Base-by-base conservation (phyloP, 2,888 invertebrate genomes). In the Andrena haemorrhoa region DNA sequence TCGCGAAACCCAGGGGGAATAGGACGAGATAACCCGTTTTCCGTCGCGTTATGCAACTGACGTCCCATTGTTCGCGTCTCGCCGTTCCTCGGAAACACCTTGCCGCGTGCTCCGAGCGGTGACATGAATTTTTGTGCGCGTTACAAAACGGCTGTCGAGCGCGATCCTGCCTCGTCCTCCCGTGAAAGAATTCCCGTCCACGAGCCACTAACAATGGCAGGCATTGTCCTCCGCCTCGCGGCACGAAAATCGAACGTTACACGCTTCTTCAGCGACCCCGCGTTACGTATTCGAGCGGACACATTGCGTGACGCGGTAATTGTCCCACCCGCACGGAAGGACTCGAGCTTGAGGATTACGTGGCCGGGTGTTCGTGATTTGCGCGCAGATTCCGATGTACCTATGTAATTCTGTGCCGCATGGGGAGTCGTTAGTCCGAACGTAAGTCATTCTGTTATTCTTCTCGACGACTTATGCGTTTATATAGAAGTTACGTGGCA, bases 21-120 rank as follows among this genome's bases (percentile, higher is more conserved):
- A 58, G 53, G 75, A 70, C 72, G 81, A 66, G 81, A 81, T 75
- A 76, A 78, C 51, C 75, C 84, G 78, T 82, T 82, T 79, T 79
- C 74, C 31, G 75, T 61, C 61, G 49, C 41, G 60, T 84, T 84
- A 65, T 33, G 84, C 49, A 81, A 81, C 77, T n/a, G 6, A 41
- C 12, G 31, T 49, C 49, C 71, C 60, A 82, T 82, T 82, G 75
- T 82, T 61, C 82, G 71, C 41, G n/a, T 33, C 73, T 71, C 49
- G 12, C 56, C 29, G 33, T 75, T 61, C 64, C 35, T 51, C 58
- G 64, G 8, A 20, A 65, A 73, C 77, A 64, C 69, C 79, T 74
- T 72, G 60, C 77, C 49, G 58, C 31, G 29, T 41, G 29, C 29
- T n/a, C 41, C 29, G 41, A 7, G 33, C 29, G 41, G 35, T 70